Conservation (phyloP, 1,140 invertebrate species). For the Elymnias hypermnestra region DNA sequence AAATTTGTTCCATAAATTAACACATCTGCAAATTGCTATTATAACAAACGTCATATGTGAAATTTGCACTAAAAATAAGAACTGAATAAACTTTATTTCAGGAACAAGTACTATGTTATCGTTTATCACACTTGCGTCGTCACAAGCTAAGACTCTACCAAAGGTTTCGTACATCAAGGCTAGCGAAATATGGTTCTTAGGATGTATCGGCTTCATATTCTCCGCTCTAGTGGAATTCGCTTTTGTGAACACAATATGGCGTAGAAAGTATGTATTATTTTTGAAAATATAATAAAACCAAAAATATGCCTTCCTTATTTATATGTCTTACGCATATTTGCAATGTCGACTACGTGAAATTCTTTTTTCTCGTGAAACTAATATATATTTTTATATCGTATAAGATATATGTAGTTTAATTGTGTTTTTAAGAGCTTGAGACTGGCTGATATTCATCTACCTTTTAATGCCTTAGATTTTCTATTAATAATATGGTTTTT, state of each 20-base stretch:
- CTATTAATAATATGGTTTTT: too few species aligned
- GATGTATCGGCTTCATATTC: constrained; percentile 90
- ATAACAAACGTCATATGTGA: background rate
- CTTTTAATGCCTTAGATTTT: too few species aligned
- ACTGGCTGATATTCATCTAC: too few species aligned
- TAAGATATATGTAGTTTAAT: too few species aligned
- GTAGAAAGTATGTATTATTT: constrained; percentile 81
- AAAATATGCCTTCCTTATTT: too few species aligned
- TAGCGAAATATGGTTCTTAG: constrained; percentile 92
- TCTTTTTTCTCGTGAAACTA: too few species aligned
- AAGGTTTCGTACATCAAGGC: constrained; percentile 95
- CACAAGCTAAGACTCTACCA: constrained; percentile 88
- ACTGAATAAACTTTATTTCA: constrained; percentile 43
- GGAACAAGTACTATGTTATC: constrained; percentile 91
- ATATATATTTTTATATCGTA: too few species aligned
- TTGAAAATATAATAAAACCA: too few species aligned
- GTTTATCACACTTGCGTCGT: constrained; percentile 90
- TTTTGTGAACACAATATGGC: constrained; percentile 93
- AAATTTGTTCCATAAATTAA: background rate
- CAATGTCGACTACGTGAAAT: too few species aligned
- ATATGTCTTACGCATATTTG: too few species aligned
- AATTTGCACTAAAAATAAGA: background rate
- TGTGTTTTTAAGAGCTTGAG: too few species aligned
- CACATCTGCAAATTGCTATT: background rate
- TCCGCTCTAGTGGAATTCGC: constrained; percentile 91